Percentiles rank a stretch among this genome's conserved stretches.
Conservation (phyloP, 2,113 vertebrate species). For the Pycnonotus jocosus region DNA sequence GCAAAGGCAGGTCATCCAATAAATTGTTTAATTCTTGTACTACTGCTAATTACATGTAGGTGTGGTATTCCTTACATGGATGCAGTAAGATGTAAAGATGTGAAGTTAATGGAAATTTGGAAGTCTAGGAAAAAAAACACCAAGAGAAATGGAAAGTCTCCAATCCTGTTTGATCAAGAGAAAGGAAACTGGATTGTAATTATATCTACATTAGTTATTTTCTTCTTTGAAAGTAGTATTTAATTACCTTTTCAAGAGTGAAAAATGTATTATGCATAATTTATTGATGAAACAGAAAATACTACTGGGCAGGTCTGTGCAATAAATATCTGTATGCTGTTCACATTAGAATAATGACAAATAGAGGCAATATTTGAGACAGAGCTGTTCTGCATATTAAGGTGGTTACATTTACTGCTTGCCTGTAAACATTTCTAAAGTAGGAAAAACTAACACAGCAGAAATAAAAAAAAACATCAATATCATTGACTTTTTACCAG, state of each 20-base stretch:
- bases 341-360: slow-evolving; percentile 4
- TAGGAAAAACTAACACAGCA: neutral
- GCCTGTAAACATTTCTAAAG: neutral
- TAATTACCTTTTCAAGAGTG: neutral
- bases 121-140: neutral
- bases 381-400: neutral
- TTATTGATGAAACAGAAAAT: neutral
- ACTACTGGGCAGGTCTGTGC: neutral
- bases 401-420: neutral
- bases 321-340: neutral
- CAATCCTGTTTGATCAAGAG: neutral
- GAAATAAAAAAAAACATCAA: neutral
- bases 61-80: neutral
- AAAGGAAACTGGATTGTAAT: neutral
- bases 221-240: neutral
- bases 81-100: neutral
- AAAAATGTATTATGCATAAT: neutral
- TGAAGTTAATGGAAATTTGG: neutral
- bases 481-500: neutral
- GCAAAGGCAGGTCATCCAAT: neutral
- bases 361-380: neutral
- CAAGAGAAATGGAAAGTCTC: neutral
- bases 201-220: neutral
- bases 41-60: neutral
- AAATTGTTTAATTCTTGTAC: neutral